These are phyloP conservation scores for Laticauda laticaudata DNA, from an alignment of 2,113 vertebrate genomes.

Conservation along the genomic window DNA sequence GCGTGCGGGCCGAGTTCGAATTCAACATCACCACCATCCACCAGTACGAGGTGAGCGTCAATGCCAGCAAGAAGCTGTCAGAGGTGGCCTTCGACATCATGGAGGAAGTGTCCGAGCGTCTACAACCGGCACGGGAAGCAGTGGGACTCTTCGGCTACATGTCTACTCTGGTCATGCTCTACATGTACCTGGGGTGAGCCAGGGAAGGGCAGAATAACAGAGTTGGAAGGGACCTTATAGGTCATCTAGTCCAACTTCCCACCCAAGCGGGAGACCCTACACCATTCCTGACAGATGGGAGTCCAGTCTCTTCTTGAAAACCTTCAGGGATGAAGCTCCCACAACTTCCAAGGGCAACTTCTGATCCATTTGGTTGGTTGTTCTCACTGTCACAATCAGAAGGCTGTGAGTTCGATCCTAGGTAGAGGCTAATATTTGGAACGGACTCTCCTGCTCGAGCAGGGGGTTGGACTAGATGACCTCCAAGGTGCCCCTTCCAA, in stretches of 20 bases:
- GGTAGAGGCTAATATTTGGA: too few species aligned
- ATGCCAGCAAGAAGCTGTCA: conserved; percentile 75
- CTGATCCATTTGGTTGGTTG: too few species aligned
- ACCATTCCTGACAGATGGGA: background rate
- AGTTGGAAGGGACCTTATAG: background rate
- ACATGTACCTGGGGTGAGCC: conserved; percentile 78
- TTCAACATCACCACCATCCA: conserved; percentile 79
- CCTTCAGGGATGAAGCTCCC: background rate
- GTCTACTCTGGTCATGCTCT: conserved; percentile 66
- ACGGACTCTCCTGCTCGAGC: too few species aligned
- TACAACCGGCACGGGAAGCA: conserved; percentile 50
- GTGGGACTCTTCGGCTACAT: conserved; percentile 65
- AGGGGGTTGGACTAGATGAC: too few species aligned
- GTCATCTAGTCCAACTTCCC: background rate
- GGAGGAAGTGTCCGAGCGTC: conserved; percentile 59
- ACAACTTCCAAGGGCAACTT: too few species aligned
- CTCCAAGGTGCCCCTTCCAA: too few species aligned
- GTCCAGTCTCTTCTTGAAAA: background rate
- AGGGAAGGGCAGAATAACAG: background rate
- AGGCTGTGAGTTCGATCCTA: too few species aligned
- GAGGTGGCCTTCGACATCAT: conserved; percentile 77
- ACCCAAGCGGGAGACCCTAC: background rate
- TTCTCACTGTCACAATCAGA: too few species aligned
- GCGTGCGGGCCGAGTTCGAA: conserved; percentile 80
- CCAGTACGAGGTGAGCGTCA: conserved; percentile 68